Base-by-base conservation (phyloP, 2,888 invertebrate species). In the Hecatera dysodea region DNA sequence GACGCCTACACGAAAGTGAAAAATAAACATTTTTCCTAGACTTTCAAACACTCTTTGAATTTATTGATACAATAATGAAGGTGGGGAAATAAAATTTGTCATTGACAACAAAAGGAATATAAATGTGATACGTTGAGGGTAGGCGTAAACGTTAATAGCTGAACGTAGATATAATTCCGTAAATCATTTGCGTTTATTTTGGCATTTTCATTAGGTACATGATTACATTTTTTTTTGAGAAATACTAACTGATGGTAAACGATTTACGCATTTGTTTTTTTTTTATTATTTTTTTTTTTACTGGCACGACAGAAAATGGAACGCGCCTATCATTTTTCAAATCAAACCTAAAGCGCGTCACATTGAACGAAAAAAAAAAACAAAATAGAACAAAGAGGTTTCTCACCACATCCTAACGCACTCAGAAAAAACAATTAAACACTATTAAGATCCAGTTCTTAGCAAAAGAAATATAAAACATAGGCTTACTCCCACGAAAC, bases 401-500 rank as follows among this genome's bases (percentile, higher is more conserved):
- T 24, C 17, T 52, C 63, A 48, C 39, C 69, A 71, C 71, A 80
- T 77, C 72, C 69, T 67, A 74, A 55, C 72, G 63, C 81, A 78
- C 67, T 73, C 74, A 76, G 76, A 82, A 72, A 29, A 75, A 75
- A 57, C 83, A 82, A 85, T 85, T 84, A 82, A 80, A 80, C 71
- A 80, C 61, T 70, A 83, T 82, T 74, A 80, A 79, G 83, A 79
- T 82, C 85, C 82, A 83, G 82, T 87, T 87, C 83, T 85, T 75
- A 75, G 78, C 81, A 83, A 86, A 84, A 86, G 60, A 74, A 83
- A 80, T 80, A 87, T 79, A 80, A 80, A 80, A 86, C 83, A 82
- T 82, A 82, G 79, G 82, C 75, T 87, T 84, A 86, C 90, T 92
- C 92, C 90, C 92, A 92, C 91, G 90, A 87, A 89, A 89, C 90